These are phyloP conservation scores for Bos javanicus DNA, from an alignment of 2,113 vertebrate species.

Conservation along the genomic window DNA sequence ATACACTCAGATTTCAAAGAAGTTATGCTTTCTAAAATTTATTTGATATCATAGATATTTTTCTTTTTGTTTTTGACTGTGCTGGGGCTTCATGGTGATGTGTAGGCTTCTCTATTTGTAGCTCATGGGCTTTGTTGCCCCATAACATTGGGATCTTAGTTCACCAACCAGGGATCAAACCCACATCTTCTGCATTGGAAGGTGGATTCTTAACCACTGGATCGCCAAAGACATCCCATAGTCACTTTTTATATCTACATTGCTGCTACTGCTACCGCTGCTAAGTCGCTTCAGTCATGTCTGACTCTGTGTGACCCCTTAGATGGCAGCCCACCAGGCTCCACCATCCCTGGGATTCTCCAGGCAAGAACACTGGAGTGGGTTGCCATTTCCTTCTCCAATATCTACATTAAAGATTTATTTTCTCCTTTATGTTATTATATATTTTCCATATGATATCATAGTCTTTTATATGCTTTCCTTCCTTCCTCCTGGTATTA, in stretches of 20 bases:
- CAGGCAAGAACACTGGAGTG: too few relatives aligned
- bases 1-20: not conserved
- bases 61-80: not conserved
- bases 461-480: not conserved
- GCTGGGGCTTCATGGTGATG: not conserved
- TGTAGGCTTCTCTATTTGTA: not conserved
- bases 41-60: not conserved
- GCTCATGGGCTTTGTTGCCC: not conserved
- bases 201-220: not conserved
- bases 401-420: not conserved
- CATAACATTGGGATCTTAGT: not conserved
- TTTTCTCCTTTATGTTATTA: not conserved
- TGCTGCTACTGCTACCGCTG: too few relatives aligned
- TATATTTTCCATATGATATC: not conserved
- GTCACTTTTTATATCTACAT: not conserved
- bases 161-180: not conserved
- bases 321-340: too few relatives aligned
- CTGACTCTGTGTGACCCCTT: too few relatives aligned
- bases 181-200: not conserved
- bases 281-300: too few relatives aligned
- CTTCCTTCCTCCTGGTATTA: not conserved
- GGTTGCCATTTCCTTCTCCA: too few relatives aligned
- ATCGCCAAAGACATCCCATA: not conserved
- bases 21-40: not conserved
- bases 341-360: too few relatives aligned